phyloP scores from a whole-genome alignment of 2,113 vertebrate genomes.

The Grantiella picta region DNA sequence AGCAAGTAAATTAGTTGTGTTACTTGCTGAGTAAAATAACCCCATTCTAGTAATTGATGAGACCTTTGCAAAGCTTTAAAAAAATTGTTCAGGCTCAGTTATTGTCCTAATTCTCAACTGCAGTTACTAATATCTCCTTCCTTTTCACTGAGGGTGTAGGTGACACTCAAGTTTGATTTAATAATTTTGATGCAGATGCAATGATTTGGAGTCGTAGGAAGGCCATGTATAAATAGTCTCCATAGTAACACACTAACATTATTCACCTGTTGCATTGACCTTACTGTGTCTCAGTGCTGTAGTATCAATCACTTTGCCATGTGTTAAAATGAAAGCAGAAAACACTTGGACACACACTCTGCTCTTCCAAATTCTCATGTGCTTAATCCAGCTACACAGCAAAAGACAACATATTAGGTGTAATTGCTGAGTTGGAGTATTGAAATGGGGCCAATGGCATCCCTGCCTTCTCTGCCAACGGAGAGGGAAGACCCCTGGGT shows the following conservation, averaged over 20 bases:
- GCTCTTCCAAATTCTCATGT: not conserved
- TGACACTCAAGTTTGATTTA: not conserved
- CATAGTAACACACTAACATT: not conserved
- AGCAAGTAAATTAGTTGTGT: not conserved
- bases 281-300: not conserved
- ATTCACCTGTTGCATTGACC: not conserved
- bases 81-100: not conserved
- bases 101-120: not conserved
- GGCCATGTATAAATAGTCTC: not conserved
- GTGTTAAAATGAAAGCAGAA: not conserved
- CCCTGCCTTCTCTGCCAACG: not conserved
- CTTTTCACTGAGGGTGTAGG: not conserved
- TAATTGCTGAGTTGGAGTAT: not conserved
- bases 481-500: not conserved
- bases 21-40: not conserved
- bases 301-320: not conserved
- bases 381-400: not conserved
- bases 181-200: not conserved
- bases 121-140: not conserved
- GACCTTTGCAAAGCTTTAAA: not conserved
- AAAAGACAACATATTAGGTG: not conserved
- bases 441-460: not conserved
- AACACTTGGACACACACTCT: rapidly evolving
- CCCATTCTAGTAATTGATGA: not conserved
- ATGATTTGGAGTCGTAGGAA: not conserved